These are phyloP conservation scores for Acanthisitta chloris DNA, from an alignment of 2,113 vertebrate species.

Conservation along the genomic window DNA sequence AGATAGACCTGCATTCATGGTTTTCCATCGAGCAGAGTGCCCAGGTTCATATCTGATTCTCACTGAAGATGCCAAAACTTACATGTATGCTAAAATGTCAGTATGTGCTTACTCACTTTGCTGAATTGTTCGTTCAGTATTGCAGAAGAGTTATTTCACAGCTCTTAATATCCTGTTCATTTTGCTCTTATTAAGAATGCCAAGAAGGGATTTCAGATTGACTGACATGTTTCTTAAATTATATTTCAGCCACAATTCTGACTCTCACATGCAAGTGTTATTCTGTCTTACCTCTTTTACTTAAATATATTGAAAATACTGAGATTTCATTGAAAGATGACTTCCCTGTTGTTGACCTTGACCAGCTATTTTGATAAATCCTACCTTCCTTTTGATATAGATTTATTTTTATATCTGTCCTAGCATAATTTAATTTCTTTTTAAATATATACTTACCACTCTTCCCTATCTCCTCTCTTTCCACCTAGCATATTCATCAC, in stretches of 20 bases:
- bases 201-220: not conserved
- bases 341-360: constrained; percentile 8
- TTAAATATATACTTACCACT: not conserved
- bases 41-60: not conserved
- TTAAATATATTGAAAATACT: not conserved
- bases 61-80: not conserved
- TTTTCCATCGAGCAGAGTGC: not conserved
- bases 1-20: not conserved
- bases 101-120: constrained; percentile 21
- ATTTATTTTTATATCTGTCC: constrained; percentile 13
- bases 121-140: not conserved
- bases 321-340: not conserved
- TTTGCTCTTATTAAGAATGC: not conserved
- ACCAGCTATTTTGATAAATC: constrained; percentile 22
- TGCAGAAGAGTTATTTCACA: not conserved
- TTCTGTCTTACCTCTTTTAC: not conserved
- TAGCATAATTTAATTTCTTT: not conserved
- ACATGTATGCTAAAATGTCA: not conserved
- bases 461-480: not conserved
- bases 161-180: constrained; percentile 46
- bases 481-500: not conserved
- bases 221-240: not conserved
- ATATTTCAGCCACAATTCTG: not conserved
- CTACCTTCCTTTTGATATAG: not conserved
- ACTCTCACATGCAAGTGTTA: not conserved